Evolutionary conservation across 53 echinoderm and acorn worm species (phyloP), one percentile per base, ranked within the genome.

Genomic region (Astropecten irregularis): DNA sequence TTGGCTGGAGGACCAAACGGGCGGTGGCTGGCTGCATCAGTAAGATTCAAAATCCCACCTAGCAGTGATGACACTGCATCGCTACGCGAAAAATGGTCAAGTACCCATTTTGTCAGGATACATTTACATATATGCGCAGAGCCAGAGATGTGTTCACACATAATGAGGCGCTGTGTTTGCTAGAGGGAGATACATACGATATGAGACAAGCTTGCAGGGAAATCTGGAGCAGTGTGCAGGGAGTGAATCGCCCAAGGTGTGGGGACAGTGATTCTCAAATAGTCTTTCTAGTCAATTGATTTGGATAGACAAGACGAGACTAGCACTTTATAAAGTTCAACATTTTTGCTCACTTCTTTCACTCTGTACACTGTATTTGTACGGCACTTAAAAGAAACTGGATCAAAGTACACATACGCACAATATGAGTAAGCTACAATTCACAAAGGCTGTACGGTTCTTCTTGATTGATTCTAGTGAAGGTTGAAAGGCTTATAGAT

Each of bases 1-100:
- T 2, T 36, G 38, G 39, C 25, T 38, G 76, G 34, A 27, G 49
- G 51, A 51, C 71, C 71, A 52, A 50, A 2, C 71, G 34, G 71
- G 34, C 51, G 21, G 71, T 15, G 50, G 30, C 31, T 9, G 13
- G 30, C 59, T 58, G 30, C 59, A 21, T 14, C 30, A 21, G 13
- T 31, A 25, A 64, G 49, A 31, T 30, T 52, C 35, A 52, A 52
- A 69, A 71, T 52, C 52, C 51, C 71, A 34, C 34, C 71, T 71
- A 22, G 35, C 52, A 16, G 33, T 71, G 52, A 71, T 71, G n/a
- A 22, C 32, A 34, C 35, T 66, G 67, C 67, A 39, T 18, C 11
- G 67, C 67, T 66, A 37, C 42, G 39, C 18, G 36, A 37, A 76
- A 57, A 37, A 38, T 40, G 76, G 76, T 76, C 76, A 76, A 76